Percentiles rank a stretch among this genome's conserved stretches.
These are phyloP conservation scores for Anoncus sp. DNA, from an alignment of 2,888 invertebrate genomes.

Conservation along the genomic window DNA sequence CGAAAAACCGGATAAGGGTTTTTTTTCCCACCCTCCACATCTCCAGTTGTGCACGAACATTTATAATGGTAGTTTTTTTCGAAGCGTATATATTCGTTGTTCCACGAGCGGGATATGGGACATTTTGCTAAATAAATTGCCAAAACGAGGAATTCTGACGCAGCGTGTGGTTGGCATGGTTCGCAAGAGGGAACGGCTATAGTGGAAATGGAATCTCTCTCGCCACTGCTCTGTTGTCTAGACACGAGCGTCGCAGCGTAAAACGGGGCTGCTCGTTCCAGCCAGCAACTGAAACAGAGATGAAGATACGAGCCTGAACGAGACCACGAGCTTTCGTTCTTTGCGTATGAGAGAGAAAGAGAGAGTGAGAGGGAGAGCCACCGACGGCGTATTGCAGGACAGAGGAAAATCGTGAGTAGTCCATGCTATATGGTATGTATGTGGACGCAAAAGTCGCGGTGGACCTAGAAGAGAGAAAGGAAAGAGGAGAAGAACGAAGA, in stretches of 20 bases:
- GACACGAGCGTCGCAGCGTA: constrained; percentile 56
- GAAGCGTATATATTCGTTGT: constrained; percentile 32
- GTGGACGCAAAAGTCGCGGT: constrained; percentile 41
- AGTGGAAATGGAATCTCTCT: constrained; percentile 52
- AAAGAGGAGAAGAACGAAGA: constrained; percentile 44
- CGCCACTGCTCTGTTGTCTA: constrained; percentile 61
- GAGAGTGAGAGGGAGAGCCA: too few species aligned
- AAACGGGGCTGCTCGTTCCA: constrained; percentile 44
- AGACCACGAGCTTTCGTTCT: constrained; percentile 46
- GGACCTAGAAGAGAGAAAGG: constrained; percentile 50
- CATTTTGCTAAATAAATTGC: constrained; percentile 73
- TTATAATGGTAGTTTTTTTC: constrained; percentile 57
- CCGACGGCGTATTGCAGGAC: constrained; percentile 28
- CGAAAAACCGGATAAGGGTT: constrained; percentile 28
- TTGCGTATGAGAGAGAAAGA: constrained; percentile 9
- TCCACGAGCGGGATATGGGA: constrained; percentile 54
- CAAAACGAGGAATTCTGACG: constrained; percentile 68
- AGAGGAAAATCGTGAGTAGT: constrained; percentile 33
- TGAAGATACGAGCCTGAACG: constrained; percentile 37
- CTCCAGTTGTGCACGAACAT: constrained; percentile 48
- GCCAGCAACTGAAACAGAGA: constrained; percentile 51
- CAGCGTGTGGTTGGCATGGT: constrained; percentile 69
- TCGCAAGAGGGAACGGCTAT: constrained; percentile 43
- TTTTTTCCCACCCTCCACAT: constrained; percentile 16
- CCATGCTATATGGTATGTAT: constrained; percentile 29